A percentile compares a stretch with the other conserved stretches of the same genome.
Evolutionary conservation across 30 jellyfish, hydroid and myxozoan species (phyloP).

Genomic region (Kudoa iwatai): DNA sequence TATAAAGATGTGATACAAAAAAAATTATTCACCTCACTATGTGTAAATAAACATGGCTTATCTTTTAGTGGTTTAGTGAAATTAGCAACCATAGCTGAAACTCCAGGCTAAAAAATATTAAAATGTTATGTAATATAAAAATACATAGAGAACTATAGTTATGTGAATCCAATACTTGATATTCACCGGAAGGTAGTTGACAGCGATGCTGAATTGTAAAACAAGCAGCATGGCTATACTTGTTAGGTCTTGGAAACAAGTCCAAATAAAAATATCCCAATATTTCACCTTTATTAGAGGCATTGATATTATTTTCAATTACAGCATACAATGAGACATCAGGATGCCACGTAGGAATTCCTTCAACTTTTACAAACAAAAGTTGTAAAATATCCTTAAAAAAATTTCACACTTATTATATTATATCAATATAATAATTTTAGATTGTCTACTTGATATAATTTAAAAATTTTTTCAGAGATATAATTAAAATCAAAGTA

Average conservation of each 20-base stretch:
- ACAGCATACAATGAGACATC: constrained; percentile 54
- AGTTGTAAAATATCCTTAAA: neutral
- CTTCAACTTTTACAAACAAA: constrained; percentile 8
- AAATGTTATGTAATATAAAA: neutral
- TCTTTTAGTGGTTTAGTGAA: constrained; percentile 31
- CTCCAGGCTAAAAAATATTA: constrained; percentile 1
- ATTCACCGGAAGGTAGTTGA: constrained; percentile 8
- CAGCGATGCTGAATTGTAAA: constrained; percentile 73
- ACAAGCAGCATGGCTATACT: constrained; percentile 75
- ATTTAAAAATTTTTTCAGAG: constrained; percentile 1
- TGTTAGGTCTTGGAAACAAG: constrained; percentile 50
- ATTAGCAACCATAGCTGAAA: constrained; percentile 72
- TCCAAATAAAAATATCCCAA: constrained; percentile 56
- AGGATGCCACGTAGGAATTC: constrained; percentile 22
- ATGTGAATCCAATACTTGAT: constrained; percentile 4
- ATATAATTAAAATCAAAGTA: constrained; percentile 25
- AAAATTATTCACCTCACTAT: constrained; percentile 12
- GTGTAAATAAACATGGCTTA: constrained; percentile 28
- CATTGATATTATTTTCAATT: constrained; percentile 6
- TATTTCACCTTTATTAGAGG: constrained; percentile 7
- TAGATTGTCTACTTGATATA: neutral
- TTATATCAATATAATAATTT: neutral
- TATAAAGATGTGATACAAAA: too few species aligned
- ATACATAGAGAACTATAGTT: neutral
- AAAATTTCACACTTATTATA: neutral